Evolutionary conservation across 1,140 invertebrate species (phyloP).

Genomic region (Euwallacea similis): DNA sequence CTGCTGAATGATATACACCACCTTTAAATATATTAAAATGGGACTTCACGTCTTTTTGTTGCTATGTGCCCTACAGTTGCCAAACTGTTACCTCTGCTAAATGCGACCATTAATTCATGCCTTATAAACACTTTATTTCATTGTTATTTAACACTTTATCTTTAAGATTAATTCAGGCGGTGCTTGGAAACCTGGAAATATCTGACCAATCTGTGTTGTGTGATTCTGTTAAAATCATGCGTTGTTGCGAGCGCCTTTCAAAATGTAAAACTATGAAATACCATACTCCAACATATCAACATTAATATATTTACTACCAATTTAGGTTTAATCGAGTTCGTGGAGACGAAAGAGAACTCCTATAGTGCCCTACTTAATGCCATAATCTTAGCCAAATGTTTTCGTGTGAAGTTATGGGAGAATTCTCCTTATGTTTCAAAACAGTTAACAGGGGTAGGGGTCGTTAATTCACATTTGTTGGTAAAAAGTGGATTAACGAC

Average conservation of each 20-base stretch:
- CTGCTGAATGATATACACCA: no score
- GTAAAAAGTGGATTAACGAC: slow-evolving; percentile 67
- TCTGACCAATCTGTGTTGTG: slow-evolving; percentile 67
- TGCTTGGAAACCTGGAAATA: slow-evolving; percentile 69
- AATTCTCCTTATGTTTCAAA: slow-evolving; percentile 70
- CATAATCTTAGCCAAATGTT: slow-evolving; percentile 66
- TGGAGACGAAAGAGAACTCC: slow-evolving; percentile 49
- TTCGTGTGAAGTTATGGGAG: slow-evolving; percentile 72
- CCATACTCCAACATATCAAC: background rate
- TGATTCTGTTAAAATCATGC: slow-evolving; percentile 70
- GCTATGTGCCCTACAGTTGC: no score
- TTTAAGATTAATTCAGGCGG: slow-evolving; percentile 72
- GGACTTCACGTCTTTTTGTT: no score
- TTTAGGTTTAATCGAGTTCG: slow-evolving; percentile 56
- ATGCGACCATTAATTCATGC: background rate
- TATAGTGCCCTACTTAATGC: slow-evolving; percentile 62
- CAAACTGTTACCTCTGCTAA: no score
- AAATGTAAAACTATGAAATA: slow-evolving; percentile 62
- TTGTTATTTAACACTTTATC: slow-evolving; percentile 17
- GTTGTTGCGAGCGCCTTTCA: slow-evolving; percentile 65
- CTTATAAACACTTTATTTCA: slow-evolving; percentile 4
- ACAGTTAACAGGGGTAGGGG: slow-evolving; percentile 73
- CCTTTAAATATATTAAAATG: no score
- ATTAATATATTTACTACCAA: slow-evolving; percentile 31
- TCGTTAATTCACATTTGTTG: slow-evolving; percentile 64